Evolutionary conservation across 2,888 invertebrate genomes (phyloP).

Genomic region (Podotricha telesiphe): DNA sequence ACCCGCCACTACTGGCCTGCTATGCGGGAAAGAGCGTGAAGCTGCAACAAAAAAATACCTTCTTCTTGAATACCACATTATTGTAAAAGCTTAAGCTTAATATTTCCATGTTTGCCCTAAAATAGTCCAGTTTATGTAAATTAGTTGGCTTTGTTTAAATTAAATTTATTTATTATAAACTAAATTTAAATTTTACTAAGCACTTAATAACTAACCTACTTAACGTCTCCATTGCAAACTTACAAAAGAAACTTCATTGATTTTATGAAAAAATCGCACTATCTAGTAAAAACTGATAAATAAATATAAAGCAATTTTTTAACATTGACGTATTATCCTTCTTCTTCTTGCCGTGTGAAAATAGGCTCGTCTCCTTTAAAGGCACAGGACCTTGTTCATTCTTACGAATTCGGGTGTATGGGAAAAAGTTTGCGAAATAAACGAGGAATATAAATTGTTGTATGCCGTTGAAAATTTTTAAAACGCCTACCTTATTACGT

Average conservation of each 20-base stretch:
- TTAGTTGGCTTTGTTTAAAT: too few species aligned
- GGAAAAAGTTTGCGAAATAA: neutral
- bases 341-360: slow-evolving; percentile 39
- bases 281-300: slow-evolving; percentile 38
- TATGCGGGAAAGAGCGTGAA: too few species aligned
- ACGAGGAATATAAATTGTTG: neutral
- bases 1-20: too few species aligned
- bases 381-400: slow-evolving; percentile 12
- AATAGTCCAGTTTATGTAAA: too few species aligned
- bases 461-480: neutral
- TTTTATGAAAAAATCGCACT: slow-evolving; percentile 8
- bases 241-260: neutral
- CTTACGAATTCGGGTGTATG: slow-evolving; percentile 21
- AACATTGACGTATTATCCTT: slow-evolving; percentile 39
- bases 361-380: slow-evolving; percentile 33
- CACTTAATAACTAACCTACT: neutral
- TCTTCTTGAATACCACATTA: too few species aligned
- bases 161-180: too few species aligned
- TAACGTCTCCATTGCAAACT: neutral
- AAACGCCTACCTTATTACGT: neutral
- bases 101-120: too few species aligned
- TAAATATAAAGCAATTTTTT: slow-evolving; percentile 44
- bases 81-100: too few species aligned
- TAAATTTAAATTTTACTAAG: too few species aligned
- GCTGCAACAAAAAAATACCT: too few species aligned